A percentile compares a stretch with the other conserved stretches of the same genome.
phyloP scores from a whole-genome alignment of 1,140 invertebrate genomes.

The Neoseiulus cucumeris region DNA sequence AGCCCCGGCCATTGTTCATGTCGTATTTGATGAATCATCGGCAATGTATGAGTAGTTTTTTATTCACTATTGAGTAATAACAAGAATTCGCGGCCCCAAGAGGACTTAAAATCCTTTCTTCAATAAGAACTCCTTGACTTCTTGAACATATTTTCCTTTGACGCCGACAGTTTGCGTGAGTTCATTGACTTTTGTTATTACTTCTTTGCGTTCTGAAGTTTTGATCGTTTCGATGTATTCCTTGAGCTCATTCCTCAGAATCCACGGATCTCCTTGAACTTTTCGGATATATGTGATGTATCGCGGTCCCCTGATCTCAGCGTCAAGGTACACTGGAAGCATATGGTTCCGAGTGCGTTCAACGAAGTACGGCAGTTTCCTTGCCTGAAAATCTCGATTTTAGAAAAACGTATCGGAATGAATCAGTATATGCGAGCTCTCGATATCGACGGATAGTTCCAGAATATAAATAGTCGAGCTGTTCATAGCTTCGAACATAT shows the following conservation, averaged over 20 bases:
- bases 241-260: neutral
- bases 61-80: too few species aligned
- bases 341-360: constrained; percentile 19
- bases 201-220: too few species aligned
- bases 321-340: constrained; percentile 19
- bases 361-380: constrained; percentile 19
- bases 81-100: too few species aligned
- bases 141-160: neutral
- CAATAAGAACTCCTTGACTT: neutral
- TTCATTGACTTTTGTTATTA: neutral
- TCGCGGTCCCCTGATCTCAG: neutral
- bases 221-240: neutral
- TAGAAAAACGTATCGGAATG: too few species aligned
- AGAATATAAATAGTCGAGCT: too few species aligned
- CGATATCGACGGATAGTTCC: too few species aligned
- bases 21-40: too few species aligned
- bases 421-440: too few species aligned
- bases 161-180: neutral
- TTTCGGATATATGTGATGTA: neutral
- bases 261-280: neutral
- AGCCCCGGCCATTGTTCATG: too few species aligned
- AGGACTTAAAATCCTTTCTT: neutral
- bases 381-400: constrained; percentile 2
- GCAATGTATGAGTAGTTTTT: too few species aligned
- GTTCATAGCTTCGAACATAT: too few species aligned